Evolutionary conservation across 2,888 invertebrate genomes (phyloP).

Genomic region (Dascillus cervinus): DNA sequence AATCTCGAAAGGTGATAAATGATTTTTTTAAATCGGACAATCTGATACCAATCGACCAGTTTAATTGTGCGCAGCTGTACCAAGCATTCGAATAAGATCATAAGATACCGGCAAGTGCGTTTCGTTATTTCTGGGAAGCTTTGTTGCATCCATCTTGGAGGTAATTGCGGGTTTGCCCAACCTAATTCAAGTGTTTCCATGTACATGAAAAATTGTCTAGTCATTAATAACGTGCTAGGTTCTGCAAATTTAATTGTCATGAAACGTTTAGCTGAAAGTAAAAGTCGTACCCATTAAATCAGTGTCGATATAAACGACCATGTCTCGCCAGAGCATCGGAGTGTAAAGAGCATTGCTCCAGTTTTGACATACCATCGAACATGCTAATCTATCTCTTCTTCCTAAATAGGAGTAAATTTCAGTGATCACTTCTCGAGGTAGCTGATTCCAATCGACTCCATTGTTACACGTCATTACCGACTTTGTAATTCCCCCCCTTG

Average conservation of each 20-base stretch:
- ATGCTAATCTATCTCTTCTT: slow-evolving; percentile 30
- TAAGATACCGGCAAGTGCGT: slow-evolving; percentile 32
- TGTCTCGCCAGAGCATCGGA: slow-evolving; percentile 30
- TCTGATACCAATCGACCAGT: slow-evolving; percentile 45
- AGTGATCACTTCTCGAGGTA: slow-evolving; percentile 29
- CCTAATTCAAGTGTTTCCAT: slow-evolving; percentile 43
- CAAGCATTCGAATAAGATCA: slow-evolving; percentile 27
- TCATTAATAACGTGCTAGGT: slow-evolving; percentile 29
- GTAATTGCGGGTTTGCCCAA: slow-evolving; percentile 42
- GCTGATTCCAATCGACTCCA: slow-evolving; percentile 21
- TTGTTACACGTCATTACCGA: slow-evolving; percentile 4
- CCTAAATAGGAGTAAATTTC: slow-evolving; percentile 31
- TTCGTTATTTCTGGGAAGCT: slow-evolving; percentile 39
- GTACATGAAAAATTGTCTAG: slow-evolving; percentile 39
- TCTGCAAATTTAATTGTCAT: no score
- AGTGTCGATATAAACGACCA: slow-evolving; percentile 31
- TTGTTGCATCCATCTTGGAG: slow-evolving; percentile 35
- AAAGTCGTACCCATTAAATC: slow-evolving; percentile 29
- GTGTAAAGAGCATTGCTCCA: slow-evolving; percentile 31
- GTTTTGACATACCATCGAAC: slow-evolving; percentile 29
- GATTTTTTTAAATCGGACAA: slow-evolving; percentile 39
- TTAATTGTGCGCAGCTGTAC: slow-evolving; percentile 41
- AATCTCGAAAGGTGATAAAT: slow-evolving; percentile 33
- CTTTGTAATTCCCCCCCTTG: not conserved
- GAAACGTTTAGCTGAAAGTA: no score